phyloP scores from a whole-genome alignment of 2,888 invertebrate species.

The Augiades crinisus region DNA sequence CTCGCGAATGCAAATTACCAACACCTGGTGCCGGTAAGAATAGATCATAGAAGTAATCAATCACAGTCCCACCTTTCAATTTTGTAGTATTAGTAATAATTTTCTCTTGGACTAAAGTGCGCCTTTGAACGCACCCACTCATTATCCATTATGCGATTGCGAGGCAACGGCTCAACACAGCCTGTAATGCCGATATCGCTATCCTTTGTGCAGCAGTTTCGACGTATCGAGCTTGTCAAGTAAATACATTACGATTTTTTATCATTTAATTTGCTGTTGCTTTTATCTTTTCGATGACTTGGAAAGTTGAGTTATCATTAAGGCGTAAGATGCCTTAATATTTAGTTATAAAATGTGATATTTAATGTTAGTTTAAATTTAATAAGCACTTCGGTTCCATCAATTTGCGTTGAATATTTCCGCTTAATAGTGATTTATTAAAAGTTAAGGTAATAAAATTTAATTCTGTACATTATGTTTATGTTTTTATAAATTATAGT shows the following conservation, averaged over 20 bases:
- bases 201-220: slow-evolving; percentile 14
- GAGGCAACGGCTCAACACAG: slow-evolving; percentile 9
- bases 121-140: slow-evolving; percentile 24
- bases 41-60: slow-evolving; percentile 24
- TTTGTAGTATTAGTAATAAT: slow-evolving; percentile 26
- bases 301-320: not conserved
- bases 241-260: not conserved
- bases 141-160: slow-evolving; percentile 27
- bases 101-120: slow-evolving; percentile 26
- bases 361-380: too few relatives aligned
- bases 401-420: too few relatives aligned
- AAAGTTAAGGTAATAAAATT: too few relatives aligned
- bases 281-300: not conserved
- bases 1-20: slow-evolving; percentile 23
- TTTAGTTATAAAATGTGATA: too few relatives aligned
- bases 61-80: slow-evolving; percentile 26
- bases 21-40: slow-evolving; percentile 24
- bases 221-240: slow-evolving; percentile 1
- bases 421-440: too few relatives aligned
- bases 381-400: too few relatives aligned
- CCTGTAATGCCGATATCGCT: slow-evolving; percentile 21
- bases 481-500: not conserved
- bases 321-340: not conserved
- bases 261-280: not conserved
- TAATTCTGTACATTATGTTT: too few relatives aligned